Evolutionary conservation across 1,140 invertebrate genomes (phyloP).

Genomic region (Thalassaphorura encarpata): DNA sequence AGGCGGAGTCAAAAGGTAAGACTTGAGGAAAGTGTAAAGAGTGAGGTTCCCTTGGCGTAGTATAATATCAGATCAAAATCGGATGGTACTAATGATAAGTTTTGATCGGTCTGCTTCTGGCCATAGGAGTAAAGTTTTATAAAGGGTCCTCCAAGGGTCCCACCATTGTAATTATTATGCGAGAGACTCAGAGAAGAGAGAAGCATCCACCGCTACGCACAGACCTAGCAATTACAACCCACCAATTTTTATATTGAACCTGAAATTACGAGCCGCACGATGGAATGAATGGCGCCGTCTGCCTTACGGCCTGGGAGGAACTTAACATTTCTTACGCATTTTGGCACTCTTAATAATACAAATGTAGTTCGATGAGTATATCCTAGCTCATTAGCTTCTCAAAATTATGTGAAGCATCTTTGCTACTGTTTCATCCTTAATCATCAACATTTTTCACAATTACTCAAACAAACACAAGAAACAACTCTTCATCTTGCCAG

Average conservation of each 20-base stretch:
- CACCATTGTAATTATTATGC: constrained; percentile 13
- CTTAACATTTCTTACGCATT: no score
- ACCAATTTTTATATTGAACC: constrained; percentile 35
- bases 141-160: neutral
- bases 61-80: constrained; percentile 9
- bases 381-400: no score
- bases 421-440: no score
- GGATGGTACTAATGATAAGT: constrained; percentile 24
- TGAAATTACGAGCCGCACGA: constrained; percentile 33
- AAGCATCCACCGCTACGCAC: constrained; percentile 16
- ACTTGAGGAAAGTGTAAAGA: neutral
- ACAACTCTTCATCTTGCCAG: no score
- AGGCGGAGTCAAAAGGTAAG: constrained; percentile 17
- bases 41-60: neutral
- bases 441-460: no score
- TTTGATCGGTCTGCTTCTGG: constrained; percentile 28
- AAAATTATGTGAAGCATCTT: no score
- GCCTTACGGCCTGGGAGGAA: constrained; percentile 25
- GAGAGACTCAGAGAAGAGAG: neutral
- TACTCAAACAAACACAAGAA: no score
- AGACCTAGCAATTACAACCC: constrained; percentile 33
- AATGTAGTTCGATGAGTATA: no score
- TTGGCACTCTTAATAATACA: no score
- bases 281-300: constrained; percentile 34
- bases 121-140: constrained; percentile 1